Evolutionary conservation across 2,113 vertebrate species (phyloP), one percentile per base, ranked within the genome.

Genomic region (Indicator indicator): DNA sequence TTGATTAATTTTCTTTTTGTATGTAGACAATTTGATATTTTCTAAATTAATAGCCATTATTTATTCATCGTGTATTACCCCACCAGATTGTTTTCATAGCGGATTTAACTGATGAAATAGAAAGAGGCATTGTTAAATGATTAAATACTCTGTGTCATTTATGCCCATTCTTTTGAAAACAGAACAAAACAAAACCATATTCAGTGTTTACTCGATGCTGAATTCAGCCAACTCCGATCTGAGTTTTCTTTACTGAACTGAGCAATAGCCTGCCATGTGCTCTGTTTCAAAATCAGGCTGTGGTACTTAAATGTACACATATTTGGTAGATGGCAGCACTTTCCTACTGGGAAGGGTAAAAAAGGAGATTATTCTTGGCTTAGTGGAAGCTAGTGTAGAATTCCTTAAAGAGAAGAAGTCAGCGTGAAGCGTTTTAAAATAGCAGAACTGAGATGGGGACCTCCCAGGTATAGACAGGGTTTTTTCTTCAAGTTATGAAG

Each of bases 151-250:
- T 8, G 27, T 44, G 48, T 58, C n/a, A 85, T 86, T 88, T 60
- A 27, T 65, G 28, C 83, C 73, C 67, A 36, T 72, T 28, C 48
- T 88, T 86, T 96, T 77, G 11, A 76, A 26, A 52, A 52, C 50
- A 24, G 23, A 50, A 50, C 19, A 21, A 50, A 50, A 50, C 19
- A 21, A 23, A 24, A 23, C 50, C 6, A 8, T 33, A 64, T 14
- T 46, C 89, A 88, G 82, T 81, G 38, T 81, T 94, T 75, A 81
- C 28, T 86, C 54, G n/a, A 12, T 71, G 48, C 86, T 78, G 56
- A 93, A 82, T 81, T 91, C 85, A 91, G 73, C 89, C 80, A 83
- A 72, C 10, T 33, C 68, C 40, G 40, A 68, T 71, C 69, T 90
- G 16, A 72, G 40, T 84, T 74, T 68, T 80, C 63, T 64, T 70